phyloP scores from a whole-genome alignment of 2,888 invertebrate genomes.

The Dryadula phaetusa region DNA sequence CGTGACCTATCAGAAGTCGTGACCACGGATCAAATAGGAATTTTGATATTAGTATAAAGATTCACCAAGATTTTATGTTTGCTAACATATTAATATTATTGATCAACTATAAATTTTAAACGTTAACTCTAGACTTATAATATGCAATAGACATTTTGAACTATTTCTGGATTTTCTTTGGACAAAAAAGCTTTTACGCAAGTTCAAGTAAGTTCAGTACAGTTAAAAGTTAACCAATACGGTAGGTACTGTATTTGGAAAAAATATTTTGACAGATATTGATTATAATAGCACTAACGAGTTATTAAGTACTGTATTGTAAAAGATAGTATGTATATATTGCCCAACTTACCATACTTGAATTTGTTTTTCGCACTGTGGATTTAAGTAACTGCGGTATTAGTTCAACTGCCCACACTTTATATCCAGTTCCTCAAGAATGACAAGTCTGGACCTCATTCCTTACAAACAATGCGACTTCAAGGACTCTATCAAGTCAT shows the following conservation, averaged over 20 bases:
- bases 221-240: too few species aligned
- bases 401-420: slow-evolving; percentile 68
- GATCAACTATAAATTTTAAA: too few species aligned
- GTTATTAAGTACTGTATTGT: background rate
- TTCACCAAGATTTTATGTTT: background rate
- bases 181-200: background rate
- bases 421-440: slow-evolving; percentile 80
- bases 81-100: background rate
- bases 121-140: background rate
- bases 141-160: too few species aligned
- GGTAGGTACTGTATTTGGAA: too few species aligned
- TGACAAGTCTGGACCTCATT: slow-evolving; percentile 80
- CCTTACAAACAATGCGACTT: slow-evolving; percentile 67
- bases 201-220: too few species aligned
- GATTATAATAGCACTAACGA: background rate
- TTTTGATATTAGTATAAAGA: background rate
- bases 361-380: slow-evolving; percentile 64
- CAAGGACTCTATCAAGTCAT: slow-evolving; percentile 67
- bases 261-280: too few species aligned
- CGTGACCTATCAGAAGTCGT: slow-evolving; percentile 30
- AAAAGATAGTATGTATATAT: background rate
- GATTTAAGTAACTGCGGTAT: slow-evolving; percentile 66
- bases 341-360: slow-evolving; percentile 67
- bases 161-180: too few species aligned
- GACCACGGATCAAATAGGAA: background rate